Conservation (phyloP, 2,888 invertebrate species). For the Perizoma flavofasciatum region DNA sequence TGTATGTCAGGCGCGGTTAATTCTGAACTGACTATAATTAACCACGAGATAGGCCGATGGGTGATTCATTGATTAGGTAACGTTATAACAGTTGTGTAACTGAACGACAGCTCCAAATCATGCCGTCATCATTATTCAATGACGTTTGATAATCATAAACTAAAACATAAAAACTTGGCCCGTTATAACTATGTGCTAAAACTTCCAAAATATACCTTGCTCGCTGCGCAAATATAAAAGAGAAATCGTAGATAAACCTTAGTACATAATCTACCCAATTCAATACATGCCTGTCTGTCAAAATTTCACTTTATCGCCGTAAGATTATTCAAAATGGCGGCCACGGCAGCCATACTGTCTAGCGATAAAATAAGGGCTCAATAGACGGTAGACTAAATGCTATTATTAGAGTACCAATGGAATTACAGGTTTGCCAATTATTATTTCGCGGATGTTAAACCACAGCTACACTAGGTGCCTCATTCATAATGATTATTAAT, state of each 20-base stretch:
- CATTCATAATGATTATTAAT: too few species aligned
- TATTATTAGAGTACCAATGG: neutral
- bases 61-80: slow-evolving; percentile 10
- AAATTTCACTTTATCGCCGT: slow-evolving; percentile 6
- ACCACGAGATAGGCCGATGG: slow-evolving; percentile 1
- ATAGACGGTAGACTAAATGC: neutral
- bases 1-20: slow-evolving; percentile 1
- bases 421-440: too few species aligned
- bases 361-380: slow-evolving; percentile 9
- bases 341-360: slow-evolving; percentile 11
- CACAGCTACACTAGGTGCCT: too few species aligned
- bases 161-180: too few species aligned
- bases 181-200: too few species aligned
- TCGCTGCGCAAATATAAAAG: neutral
- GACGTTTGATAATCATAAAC: too few species aligned
- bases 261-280: neutral
- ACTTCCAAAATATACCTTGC: too few species aligned
- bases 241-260: slow-evolving; percentile 3
- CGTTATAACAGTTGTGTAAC: neutral
- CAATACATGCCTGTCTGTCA: neutral
- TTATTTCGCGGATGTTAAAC: too few species aligned
- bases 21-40: slow-evolving; percentile 8
- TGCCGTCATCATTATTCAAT: too few species aligned
- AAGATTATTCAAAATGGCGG: neutral
- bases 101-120: too few species aligned